phyloP scores from a whole-genome alignment of 2,888 invertebrate genomes.

The Amiota mariae region DNA sequence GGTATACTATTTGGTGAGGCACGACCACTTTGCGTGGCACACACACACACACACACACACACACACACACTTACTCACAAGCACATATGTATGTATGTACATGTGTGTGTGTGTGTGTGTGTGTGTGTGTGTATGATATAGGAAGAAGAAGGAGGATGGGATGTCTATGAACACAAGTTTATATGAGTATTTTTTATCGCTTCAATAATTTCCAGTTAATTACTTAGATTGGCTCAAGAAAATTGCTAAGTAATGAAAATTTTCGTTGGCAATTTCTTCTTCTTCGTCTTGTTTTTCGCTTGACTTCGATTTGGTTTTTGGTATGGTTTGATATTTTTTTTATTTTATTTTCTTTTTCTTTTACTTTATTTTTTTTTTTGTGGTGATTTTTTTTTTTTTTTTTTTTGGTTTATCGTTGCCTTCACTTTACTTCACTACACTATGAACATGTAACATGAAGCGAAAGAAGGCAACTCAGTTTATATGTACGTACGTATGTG shows the following conservation, averaged over 20 bases:
- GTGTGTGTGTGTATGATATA: neutral
- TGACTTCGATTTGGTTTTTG: constrained; percentile 7
- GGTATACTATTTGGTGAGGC: constrained; percentile 51
- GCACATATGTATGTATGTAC: constrained; percentile 1
- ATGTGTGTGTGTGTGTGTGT: no score
- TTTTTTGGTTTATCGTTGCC: neutral
- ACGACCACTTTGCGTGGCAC: constrained; percentile 33
- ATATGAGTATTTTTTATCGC: constrained; percentile 22
- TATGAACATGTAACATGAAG: no score
- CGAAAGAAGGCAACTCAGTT: no score
- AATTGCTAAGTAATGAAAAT: constrained; percentile 27
- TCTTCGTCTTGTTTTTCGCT: neutral
- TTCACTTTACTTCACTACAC: neutral
- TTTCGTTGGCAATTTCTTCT: constrained; percentile 4
- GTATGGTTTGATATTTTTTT: constrained; percentile 3
- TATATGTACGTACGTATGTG: no score
- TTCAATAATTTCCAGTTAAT: constrained; percentile 27
- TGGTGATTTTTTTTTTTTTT: neutral
- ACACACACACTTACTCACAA: constrained; percentile 5
- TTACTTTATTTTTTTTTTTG: neutral
- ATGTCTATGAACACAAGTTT: neutral
- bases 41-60: constrained; percentile 44
- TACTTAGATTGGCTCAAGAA: constrained; percentile 27
- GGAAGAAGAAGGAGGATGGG: neutral
- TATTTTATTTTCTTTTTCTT: neutral